Percentiles rank a stretch among this genome's conserved stretches.
phyloP scores from a whole-genome alignment of 2,113 vertebrate genomes.

The Origma solitaria region DNA sequence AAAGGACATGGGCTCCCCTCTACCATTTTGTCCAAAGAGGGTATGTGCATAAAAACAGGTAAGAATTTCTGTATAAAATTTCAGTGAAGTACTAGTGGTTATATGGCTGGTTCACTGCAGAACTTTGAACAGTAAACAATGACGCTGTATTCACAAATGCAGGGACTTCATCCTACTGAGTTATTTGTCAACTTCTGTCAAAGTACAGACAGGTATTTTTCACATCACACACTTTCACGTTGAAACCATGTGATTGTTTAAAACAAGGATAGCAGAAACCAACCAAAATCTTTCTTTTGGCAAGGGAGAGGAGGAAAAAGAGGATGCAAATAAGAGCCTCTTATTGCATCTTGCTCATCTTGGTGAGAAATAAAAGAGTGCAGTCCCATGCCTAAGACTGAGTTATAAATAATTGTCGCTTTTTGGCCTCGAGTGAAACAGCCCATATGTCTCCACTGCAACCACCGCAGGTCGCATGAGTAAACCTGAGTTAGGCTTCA shows the following conservation, averaged over 20 bases:
- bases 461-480: rapidly evolving
- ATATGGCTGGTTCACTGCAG: background rate
- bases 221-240: background rate
- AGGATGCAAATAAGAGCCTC: background rate
- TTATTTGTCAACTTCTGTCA: background rate
- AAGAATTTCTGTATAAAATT: background rate
- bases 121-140: background rate
- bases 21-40: background rate
- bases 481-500: background rate
- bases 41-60: background rate
- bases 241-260: background rate
- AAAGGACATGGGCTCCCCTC: background rate
- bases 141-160: background rate
- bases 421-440: background rate
- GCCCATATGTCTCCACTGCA: background rate
- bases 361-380: background rate
- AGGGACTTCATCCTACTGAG: background rate
- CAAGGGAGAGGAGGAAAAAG: background rate
- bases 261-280: background rate
- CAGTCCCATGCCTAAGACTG: background rate
- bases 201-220: background rate
- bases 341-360: background rate
- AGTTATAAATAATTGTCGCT: background rate
- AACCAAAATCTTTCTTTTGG: background rate
- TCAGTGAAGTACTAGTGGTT: background rate